A percentile compares a stretch with the other conserved stretches of the same genome.
These are phyloP conservation scores for Hippasteria phrygiana DNA, from an alignment of 53 echinoderm and acorn worm species.

Conservation along the genomic window DNA sequence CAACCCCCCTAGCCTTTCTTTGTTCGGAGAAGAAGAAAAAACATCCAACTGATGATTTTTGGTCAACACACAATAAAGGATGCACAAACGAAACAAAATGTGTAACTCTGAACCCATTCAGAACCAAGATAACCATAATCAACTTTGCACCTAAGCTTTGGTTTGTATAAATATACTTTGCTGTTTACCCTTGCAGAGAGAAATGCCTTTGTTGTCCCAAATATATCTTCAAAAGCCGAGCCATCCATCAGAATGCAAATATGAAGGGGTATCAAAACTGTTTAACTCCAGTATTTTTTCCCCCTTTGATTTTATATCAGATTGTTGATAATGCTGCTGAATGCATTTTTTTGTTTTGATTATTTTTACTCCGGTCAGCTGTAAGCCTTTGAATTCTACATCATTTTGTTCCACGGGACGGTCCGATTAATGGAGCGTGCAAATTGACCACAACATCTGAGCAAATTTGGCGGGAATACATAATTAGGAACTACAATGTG, in stretches of 20 bases:
- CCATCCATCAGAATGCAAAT: constrained; percentile 9
- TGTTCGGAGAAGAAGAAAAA: background rate
- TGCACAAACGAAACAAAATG: background rate
- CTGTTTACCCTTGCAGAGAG: constrained; percentile 27
- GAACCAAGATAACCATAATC: constrained; percentile 20
- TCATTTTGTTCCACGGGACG: too few species aligned
- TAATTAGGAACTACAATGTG: too few species aligned
- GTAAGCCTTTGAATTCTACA: too few species aligned
- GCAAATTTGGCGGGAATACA: too few species aligned
- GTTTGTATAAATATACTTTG: constrained; percentile 45
- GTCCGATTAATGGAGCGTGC: too few species aligned
- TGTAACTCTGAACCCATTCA: background rate
- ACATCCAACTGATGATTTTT: background rate
- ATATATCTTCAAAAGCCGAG: background rate
- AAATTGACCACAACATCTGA: too few species aligned
- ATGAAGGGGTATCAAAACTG: background rate
- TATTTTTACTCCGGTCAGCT: too few species aligned
- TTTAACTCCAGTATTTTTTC: constrained; percentile 33
- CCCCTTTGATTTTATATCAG: background rate
- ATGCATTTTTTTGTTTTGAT: too few species aligned
- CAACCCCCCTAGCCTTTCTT: background rate
- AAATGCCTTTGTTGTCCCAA: constrained; percentile 34
- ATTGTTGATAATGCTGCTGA: background rate
- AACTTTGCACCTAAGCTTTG: constrained; percentile 50
- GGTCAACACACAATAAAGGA: background rate